These are phyloP conservation scores for Larimichthys crocea DNA, from an alignment of 2,113 vertebrate genomes.

Conservation along the genomic window DNA sequence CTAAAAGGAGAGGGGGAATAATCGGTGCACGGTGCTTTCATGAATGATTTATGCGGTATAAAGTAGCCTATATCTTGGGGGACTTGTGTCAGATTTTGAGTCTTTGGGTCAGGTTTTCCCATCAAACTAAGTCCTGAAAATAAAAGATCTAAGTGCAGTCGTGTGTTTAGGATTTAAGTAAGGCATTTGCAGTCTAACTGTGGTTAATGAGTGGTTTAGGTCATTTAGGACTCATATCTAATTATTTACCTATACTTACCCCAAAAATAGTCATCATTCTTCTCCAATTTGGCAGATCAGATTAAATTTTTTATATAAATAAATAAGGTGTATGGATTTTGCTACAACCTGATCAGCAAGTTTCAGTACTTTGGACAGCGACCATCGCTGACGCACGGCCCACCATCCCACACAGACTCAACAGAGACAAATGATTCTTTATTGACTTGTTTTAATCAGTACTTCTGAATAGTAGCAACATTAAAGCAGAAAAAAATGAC, in stretches of 20 bases:
- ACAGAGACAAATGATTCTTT: slow-evolving; percentile 69
- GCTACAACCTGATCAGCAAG: neutral
- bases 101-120: slow-evolving; percentile 41
- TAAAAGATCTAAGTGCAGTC: slow-evolving; percentile 12
- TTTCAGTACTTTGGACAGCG: slow-evolving; percentile 69
- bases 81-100: slow-evolving; percentile 53
- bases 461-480: slow-evolving; percentile 55
- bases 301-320: neutral
- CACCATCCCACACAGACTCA: slow-evolving; percentile 53
- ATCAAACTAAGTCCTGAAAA: slow-evolving; percentile 25
- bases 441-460: slow-evolving; percentile 76
- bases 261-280: neutral
- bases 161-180: slow-evolving; percentile 15
- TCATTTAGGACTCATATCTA: neutral
- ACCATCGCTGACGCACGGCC: slow-evolving; percentile 25
- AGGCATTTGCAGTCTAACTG: neutral
- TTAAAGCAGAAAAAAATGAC: slow-evolving; percentile 26
- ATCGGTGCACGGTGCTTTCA: slow-evolving; percentile 68
- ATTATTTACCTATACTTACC: neutral
- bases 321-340: slow-evolving; percentile 14
- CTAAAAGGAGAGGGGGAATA: slow-evolving; percentile 61
- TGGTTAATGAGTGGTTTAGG: neutral
- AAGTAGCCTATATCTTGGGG: slow-evolving; percentile 59
- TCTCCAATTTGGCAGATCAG: neutral
- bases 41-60: slow-evolving; percentile 83